These are phyloP conservation scores for Oxystoma pomonae DNA, from an alignment of 2,888 invertebrate species.

Conservation along the genomic window DNA sequence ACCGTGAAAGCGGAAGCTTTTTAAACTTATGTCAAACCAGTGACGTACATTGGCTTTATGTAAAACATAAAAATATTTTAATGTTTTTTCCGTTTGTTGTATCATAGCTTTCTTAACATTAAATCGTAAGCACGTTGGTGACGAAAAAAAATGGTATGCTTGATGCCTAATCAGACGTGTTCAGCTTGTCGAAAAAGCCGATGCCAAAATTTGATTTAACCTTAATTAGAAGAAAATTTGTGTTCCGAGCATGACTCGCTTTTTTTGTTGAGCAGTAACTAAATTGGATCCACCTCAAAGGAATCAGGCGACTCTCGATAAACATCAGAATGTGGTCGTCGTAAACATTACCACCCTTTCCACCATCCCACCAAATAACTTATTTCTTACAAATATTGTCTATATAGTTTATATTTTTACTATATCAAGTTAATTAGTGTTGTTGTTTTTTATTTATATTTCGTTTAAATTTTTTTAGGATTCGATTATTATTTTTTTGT, in stretches of 20 bases:
- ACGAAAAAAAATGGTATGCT: conserved; percentile 12
- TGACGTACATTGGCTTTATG: too few species aligned
- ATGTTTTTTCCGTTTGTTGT: neutral
- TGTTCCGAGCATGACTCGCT: conserved; percentile 42
- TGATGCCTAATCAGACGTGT: conserved; percentile 26
- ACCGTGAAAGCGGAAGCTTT: too few species aligned
- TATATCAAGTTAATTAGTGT: conserved; percentile 34
- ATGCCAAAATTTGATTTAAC: conserved; percentile 31
- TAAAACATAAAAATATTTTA: neutral
- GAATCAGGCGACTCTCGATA: conserved; percentile 37
- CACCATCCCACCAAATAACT: conserved; percentile 37
- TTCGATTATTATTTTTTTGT: conserved; percentile 42
- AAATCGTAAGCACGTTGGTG: neutral
- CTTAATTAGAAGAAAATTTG: conserved; percentile 8
- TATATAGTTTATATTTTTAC: conserved; percentile 40
- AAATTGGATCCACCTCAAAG: conserved; percentile 35
- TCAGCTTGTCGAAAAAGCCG: conserved; percentile 35
- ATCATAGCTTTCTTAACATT: neutral
- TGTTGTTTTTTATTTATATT: conserved; percentile 27
- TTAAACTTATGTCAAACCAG: too few species aligned
- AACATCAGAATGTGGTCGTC: conserved; percentile 33
- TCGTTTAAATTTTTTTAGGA: conserved; percentile 27
- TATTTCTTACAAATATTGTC: conserved; percentile 11
- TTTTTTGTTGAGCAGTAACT: conserved; percentile 43
- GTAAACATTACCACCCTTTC: conserved; percentile 28